These are phyloP conservation scores for Leucophenga montana DNA, from an alignment of 2,888 invertebrate genomes.

Conservation along the genomic window DNA sequence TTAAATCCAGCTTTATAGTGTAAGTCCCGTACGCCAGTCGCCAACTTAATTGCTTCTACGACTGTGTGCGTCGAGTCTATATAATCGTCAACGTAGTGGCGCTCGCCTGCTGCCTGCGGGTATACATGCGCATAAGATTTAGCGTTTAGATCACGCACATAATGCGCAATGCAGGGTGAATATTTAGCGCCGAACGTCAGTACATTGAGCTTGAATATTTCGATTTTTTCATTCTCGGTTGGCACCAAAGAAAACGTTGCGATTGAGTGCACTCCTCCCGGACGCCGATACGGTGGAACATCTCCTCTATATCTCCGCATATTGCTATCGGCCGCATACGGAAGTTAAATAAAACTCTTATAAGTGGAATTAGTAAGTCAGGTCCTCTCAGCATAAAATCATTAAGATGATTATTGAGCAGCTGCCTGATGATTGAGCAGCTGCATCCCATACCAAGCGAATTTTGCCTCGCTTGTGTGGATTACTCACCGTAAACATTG, in stretches of 20 bases:
- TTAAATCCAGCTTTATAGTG: conserved; percentile 28
- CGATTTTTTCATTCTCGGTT: conserved; percentile 40
- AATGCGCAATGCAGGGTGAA: conserved; percentile 38
- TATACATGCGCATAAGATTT: not conserved
- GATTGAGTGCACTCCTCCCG: not conserved
- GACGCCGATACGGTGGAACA: conserved; percentile 31
- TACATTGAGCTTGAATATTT: conserved; percentile 33
- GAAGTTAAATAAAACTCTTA: conserved; percentile 39
- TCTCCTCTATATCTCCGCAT: conserved; percentile 44
- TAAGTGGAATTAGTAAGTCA: conserved; percentile 46
- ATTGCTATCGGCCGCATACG: conserved; percentile 37
- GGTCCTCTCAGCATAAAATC: conserved; percentile 62
- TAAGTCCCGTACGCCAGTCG: not conserved
- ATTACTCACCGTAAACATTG: conserved; percentile 40
- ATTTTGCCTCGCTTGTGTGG: conserved; percentile 54
- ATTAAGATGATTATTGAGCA: too few relatives aligned
- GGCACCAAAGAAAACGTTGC: not conserved
- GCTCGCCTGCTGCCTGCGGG: not conserved
- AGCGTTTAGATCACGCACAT: conserved; percentile 35
- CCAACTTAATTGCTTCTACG: not conserved
- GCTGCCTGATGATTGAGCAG: conserved; percentile 52
- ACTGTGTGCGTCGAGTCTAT: conserved; percentile 14
- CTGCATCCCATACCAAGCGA: conserved; percentile 62
- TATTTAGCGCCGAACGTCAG: conserved; percentile 39
- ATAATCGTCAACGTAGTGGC: conserved; percentile 19